Percentiles rank a stretch among this genome's conserved stretches.
Evolutionary conservation across 2,888 invertebrate species (phyloP).

Genomic region (Caenorhabditis sinica): DNA sequence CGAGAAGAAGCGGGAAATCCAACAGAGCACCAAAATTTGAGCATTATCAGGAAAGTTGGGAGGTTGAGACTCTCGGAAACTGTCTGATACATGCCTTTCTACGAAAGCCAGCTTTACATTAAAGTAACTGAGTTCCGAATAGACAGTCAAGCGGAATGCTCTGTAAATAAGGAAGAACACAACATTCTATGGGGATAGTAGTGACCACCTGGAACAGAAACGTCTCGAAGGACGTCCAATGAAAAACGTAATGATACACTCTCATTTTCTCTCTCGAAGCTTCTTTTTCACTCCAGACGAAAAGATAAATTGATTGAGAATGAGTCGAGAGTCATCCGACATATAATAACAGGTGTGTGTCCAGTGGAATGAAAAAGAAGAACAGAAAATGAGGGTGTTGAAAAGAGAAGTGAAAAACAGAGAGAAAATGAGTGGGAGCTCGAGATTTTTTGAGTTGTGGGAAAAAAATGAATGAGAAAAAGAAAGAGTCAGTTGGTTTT

Average conservation of each 20-base stretch:
- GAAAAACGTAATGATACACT: conserved; percentile 33
- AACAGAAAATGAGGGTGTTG: conserved; percentile 31
- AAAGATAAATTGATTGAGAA: conserved; percentile 54
- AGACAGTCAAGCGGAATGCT: too few relatives aligned
- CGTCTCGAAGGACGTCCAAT: neutral
- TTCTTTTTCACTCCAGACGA: conserved; percentile 28
- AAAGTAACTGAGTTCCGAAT: too few relatives aligned
- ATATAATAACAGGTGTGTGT: conserved; percentile 51
- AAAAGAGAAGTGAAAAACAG: conserved; percentile 14
- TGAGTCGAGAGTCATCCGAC: conserved; percentile 28
- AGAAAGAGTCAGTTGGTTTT: conserved; percentile 32
- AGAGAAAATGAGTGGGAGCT: conserved; percentile 40
- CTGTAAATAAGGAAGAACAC: too few relatives aligned
- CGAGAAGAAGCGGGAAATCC: too few relatives aligned
- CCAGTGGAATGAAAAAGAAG: conserved; percentile 18
- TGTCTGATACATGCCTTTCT: too few relatives aligned
- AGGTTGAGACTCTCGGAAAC: too few relatives aligned
- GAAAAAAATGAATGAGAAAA: neutral
- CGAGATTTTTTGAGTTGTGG: conserved; percentile 8
- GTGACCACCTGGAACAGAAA: conserved; percentile 17
- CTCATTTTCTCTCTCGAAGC: neutral
- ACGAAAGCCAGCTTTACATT: too few relatives aligned
- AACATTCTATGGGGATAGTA: neutral
- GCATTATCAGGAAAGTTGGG: too few relatives aligned
- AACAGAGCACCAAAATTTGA: too few relatives aligned